Base-by-base conservation (phyloP, 2,888 invertebrate species). In the Nineta flava region DNA sequence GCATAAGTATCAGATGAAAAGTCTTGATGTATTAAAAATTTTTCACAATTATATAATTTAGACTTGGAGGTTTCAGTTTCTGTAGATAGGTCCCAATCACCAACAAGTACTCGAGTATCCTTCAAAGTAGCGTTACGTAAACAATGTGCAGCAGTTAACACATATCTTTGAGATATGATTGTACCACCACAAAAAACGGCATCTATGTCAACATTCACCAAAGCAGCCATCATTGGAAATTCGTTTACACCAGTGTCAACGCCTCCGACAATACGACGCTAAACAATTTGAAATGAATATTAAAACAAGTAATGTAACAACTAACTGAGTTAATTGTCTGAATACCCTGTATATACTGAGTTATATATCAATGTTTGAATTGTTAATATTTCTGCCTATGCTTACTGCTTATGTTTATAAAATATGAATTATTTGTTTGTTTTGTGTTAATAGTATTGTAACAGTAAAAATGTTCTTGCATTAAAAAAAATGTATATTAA, bases 141-240 rank as follows among this genome's bases (percentile, higher is more conserved):
- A 55, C 78, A 79, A 57, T 79, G 79, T 0, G 73, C 77, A 0
- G 79, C 78, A 0, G 77, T 71, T 49, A 78, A 1, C 0, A 72
- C 64, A 55, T 71, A 67, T 1, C 53, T 56, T 0, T 50, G 45
- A 1, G 69, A 62, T 52, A 79, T 73, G 52, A 79, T 73, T 31
- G 67, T 66, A 0, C 59, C 73, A 0, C 79, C 79, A 56, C 79
- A 77, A 52, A 63, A 65, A n/a, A 74, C 59, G 0, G 53, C 16
- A 5, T 49, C n/a, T 5, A 13, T 54, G 0, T 48, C 38, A 1
- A 56, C 2, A 50, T 71, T 62, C 32, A 76, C 59, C 19, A 80
- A 51, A 1, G 66, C 76, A 0, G 69, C 75, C 72, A 77, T 75
- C 57, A 71, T 69, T 1, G 78, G 76, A 59, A 62, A 80, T 56